A percentile compares a stretch with the other conserved stretches of the same genome.
These are phyloP conservation scores for Apantesis nais DNA, from an alignment of 2,888 invertebrate genomes.

Conservation along the genomic window DNA sequence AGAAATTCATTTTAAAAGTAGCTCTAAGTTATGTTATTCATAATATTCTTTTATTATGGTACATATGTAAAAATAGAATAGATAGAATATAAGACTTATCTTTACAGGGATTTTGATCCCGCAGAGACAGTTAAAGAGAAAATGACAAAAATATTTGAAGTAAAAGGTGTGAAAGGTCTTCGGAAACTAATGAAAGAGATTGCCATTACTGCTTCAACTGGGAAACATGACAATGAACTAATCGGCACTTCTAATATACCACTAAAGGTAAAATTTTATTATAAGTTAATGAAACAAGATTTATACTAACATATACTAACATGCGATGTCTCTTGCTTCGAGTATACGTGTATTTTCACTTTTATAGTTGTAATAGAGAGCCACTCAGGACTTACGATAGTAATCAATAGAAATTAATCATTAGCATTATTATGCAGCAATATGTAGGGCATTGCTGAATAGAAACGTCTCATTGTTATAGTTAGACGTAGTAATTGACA, in stretches of 20 bases:
- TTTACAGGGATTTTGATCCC: slow-evolving; percentile 93
- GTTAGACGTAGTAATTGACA: background rate
- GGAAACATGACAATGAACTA: slow-evolving; percentile 97
- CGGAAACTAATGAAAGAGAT: slow-evolving; percentile 95
- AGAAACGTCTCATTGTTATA: background rate
- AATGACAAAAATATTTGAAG: slow-evolving; percentile 93
- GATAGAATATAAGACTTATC: slow-evolving; percentile 9
- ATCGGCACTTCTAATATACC: slow-evolving; percentile 95
- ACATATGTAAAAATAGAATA: background rate
- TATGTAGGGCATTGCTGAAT: background rate
- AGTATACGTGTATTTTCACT: background rate
- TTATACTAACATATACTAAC: background rate
- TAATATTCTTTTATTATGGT: background rate
- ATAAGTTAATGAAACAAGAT: background rate
- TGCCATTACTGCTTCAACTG: slow-evolving; percentile 96
- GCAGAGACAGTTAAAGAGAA: slow-evolving; percentile 95
- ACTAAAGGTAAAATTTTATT: slow-evolving; percentile 87
- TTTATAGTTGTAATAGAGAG: background rate
- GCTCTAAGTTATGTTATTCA: background rate
- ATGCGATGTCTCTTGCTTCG: background rate
- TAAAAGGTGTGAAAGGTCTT: slow-evolving; percentile 94
- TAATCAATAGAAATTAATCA: background rate
- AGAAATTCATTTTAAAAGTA: background rate
- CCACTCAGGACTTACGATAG: background rate
- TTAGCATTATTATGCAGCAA: background rate